These are phyloP conservation scores for Clarias batrachus DNA, from an alignment of 2,113 vertebrate species.

Conservation along the genomic window DNA sequence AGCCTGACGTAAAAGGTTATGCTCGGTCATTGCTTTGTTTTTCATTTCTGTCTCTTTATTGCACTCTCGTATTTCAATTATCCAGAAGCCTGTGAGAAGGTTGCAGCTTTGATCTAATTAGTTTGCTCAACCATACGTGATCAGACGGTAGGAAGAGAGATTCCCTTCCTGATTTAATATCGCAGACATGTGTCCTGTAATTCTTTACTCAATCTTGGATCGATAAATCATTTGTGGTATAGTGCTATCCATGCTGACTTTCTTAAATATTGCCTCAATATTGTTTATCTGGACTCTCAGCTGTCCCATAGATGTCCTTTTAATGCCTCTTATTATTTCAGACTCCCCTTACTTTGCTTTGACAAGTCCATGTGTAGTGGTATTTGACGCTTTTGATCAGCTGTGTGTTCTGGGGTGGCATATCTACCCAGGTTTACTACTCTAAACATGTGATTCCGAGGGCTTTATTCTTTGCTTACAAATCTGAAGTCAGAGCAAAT, in stretches of 20 bases:
- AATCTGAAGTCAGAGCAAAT: neutral
- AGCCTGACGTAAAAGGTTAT: neutral
- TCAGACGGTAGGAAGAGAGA: neutral
- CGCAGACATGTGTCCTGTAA: neutral
- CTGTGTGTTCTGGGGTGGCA: neutral
- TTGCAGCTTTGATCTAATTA: neutral
- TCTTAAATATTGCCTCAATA: neutral
- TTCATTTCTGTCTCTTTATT: neutral
- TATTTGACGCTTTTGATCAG: neutral
- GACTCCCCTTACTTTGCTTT: neutral
- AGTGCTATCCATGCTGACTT: neutral
- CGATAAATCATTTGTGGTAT: constrained; percentile 18
- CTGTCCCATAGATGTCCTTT: neutral
- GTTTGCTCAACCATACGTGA: neutral
- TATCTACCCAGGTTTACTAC: neutral
- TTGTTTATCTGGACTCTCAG: neutral
- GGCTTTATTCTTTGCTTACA: neutral
- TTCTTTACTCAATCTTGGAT: constrained; percentile 6
- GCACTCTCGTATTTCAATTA: neutral
- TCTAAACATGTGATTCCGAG: neutral
- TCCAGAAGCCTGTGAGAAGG: neutral
- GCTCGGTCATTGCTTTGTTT: neutral
- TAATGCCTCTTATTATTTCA: neutral
- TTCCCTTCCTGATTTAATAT: neutral
- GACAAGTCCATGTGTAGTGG: neutral